These are phyloP conservation scores for Amblyornis subalaris DNA, from an alignment of 2,113 vertebrate species.

Conservation along the genomic window DNA sequence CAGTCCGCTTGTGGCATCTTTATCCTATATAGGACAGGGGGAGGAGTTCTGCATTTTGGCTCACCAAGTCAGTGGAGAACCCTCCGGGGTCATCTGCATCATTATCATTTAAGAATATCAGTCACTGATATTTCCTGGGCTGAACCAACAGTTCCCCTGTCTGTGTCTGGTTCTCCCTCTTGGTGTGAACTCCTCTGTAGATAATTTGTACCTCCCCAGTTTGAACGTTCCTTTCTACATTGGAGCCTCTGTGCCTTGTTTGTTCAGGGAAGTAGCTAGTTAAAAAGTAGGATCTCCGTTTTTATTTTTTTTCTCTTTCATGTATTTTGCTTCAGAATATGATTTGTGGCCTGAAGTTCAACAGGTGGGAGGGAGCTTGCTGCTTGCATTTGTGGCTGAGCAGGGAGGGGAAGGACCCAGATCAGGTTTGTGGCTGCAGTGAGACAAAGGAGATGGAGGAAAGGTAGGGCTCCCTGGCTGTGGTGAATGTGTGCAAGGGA, in stretches of 20 bases:
- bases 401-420: neutral
- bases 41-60: neutral
- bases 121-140: neutral
- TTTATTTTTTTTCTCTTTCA: neutral
- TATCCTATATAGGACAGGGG: neutral
- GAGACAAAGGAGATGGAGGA: neutral
- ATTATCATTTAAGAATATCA: neutral
- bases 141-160: neutral
- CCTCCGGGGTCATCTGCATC: neutral
- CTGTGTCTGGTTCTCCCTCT: neutral
- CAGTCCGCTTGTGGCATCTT: neutral
- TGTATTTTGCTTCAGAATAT: neutral
- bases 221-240: neutral
- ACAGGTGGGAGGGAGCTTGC: neutral
- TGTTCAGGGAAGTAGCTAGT: neutral
- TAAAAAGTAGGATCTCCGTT: neutral
- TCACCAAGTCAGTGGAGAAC: neutral
- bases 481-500: neutral
- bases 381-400: neutral
- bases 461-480: neutral
- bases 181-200: neutral
- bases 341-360: neutral
- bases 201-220: neutral
- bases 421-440: neutral
- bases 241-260: neutral